Evolutionary conservation across 2,888 invertebrate species (phyloP), one percentile per base, ranked within the genome.

Genomic region (Eupeodes luniger): DNA sequence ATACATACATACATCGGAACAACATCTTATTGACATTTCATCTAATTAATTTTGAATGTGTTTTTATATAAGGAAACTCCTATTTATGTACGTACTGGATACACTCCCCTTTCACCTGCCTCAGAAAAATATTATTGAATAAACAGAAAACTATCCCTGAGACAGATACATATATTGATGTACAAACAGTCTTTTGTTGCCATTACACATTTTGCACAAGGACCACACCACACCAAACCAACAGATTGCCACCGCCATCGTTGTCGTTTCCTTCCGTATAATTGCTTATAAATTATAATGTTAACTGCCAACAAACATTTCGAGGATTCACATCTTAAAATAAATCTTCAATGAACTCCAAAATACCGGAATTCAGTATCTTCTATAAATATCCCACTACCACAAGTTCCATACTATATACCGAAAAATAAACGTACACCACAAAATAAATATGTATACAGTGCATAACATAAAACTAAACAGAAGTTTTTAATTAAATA

Each of bases 401-500:
- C 40, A 40, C 40, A 40, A 27, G 40, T 9, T 7, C 40, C 40
- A 40, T 40, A 3, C 9, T 40, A 40, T 40, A 40, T 40, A 40
- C 5, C 5, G 9, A 44, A 27, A 19, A 72, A 66, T 69, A 81
- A 76, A 62, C 49, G 19, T 34, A 40, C 34, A 61, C 7, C 34
- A 49, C 9, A 14, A 53, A n/a, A 53, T 40, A 69, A 19, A 59
- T 5, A 27, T 27, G 27, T 27, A 27, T 27, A 27, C 27, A 27
- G 27, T 27, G 27, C 2, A 59, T 12, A 14, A 40, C 69, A 79
- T 74, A 27, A 80, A 79, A 69, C 49, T 53, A 40, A 66, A 19
- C 75, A 64, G 53, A 81, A 76, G 40, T 57, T 66, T 70, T 85
- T 85, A 78, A 82, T 67, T 55, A 77, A 77, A 19, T 72, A 78